Percentiles rank a stretch among this genome's conserved stretches.
phyloP scores from a whole-genome alignment of 2,888 invertebrate species.

The Mystacides longicornis region DNA sequence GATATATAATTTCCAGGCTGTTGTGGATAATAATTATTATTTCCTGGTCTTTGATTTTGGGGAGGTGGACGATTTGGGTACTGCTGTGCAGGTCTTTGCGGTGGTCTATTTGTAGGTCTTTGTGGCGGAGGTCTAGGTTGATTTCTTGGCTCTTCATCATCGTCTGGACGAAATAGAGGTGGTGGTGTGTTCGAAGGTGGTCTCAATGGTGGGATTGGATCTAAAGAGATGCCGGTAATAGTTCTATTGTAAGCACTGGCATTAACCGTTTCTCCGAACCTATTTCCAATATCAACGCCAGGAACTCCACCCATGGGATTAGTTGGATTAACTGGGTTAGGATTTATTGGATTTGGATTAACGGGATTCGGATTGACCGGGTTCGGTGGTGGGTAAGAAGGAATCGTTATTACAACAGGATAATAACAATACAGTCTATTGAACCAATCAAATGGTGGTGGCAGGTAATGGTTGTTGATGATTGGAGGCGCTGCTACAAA shows the following conservation, averaged over 20 bases:
- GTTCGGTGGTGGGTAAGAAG: neutral
- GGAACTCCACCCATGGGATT: neutral
- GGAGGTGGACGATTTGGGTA: neutral
- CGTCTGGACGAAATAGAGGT: constrained; percentile 4
- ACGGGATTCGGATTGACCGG: neutral
- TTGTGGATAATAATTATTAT: too few relatives aligned
- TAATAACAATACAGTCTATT: neutral
- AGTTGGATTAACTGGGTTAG: neutral
- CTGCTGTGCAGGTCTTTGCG: neutral
- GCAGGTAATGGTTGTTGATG: neutral
- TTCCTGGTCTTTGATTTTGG: neutral
- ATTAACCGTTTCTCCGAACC: constrained; percentile 2
- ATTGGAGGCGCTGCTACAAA: neutral
- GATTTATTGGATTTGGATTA: neutral
- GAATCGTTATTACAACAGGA: neutral
- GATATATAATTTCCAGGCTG: too few relatives aligned
- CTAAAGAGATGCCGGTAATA: constrained; percentile 12
- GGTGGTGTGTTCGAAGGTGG: constrained; percentile 3
- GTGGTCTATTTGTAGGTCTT: neutral
- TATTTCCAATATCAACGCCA: neutral
- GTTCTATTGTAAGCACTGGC: constrained; percentile 5
- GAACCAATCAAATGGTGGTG: neutral
- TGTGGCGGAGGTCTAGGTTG: neutral
- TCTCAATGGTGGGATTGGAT: constrained; percentile 5
- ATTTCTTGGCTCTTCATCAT: neutral